These are phyloP conservation scores for Halictus rubicundus DNA, from an alignment of 1,140 invertebrate genomes.

Conservation along the genomic window DNA sequence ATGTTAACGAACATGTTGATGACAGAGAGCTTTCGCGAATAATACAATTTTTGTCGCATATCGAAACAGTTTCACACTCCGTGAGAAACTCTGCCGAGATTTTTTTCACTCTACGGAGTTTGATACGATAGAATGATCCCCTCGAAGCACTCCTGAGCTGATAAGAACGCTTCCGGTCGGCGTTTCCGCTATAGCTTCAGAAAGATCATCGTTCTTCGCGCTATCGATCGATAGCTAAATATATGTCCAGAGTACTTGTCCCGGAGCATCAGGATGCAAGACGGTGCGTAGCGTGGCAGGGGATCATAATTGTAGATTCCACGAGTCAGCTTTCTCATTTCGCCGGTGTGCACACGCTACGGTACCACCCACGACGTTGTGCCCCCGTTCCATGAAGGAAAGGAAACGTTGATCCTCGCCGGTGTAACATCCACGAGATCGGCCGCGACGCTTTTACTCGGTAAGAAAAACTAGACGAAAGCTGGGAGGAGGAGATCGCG, in stretches of 20 bases:
- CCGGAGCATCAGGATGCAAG: background rate
- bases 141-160: too few relatives aligned
- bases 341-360: background rate
- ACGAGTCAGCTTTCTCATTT: constrained; percentile 26
- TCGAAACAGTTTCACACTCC: too few relatives aligned
- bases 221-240: too few relatives aligned
- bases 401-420: constrained; percentile 31
- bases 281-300: background rate
- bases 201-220: too few relatives aligned
- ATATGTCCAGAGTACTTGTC: background rate
- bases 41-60: too few relatives aligned
- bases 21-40: too few relatives aligned
- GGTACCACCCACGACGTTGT: constrained; percentile 39
- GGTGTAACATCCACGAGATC: background rate
- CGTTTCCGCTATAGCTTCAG: too few relatives aligned
- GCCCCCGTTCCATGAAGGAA: constrained; percentile 37
- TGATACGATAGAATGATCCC: too few relatives aligned
- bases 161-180: too few relatives aligned
- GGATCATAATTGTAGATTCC: constrained; percentile 19
- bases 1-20: too few relatives aligned
- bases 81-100: too few relatives aligned
- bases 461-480: constrained; percentile 38
- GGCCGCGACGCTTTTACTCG: constrained; percentile 14
- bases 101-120: too few relatives aligned
- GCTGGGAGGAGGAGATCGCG: background rate